A percentile compares a stretch with the other conserved stretches of the same genome.
These are phyloP conservation scores for Xiphorhynchus erythropygius DNA, from an alignment of 2,797 vertebrate species.

Conservation along the genomic window DNA sequence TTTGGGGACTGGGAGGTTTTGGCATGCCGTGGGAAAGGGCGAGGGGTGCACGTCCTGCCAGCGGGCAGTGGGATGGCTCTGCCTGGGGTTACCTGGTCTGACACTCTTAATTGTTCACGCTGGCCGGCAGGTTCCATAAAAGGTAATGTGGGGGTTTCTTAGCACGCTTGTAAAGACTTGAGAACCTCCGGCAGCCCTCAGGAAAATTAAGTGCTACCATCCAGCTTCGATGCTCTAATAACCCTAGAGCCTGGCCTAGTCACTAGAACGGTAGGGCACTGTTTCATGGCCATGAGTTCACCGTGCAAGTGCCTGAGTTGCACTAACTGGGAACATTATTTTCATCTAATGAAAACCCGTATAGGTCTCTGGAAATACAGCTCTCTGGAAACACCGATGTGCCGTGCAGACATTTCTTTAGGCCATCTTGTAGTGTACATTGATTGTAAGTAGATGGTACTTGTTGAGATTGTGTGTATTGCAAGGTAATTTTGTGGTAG, in stretches of 20 bases:
- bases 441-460: neutral
- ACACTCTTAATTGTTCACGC: neutral
- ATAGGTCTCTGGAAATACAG: neutral
- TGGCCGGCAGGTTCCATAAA: neutral
- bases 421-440: accelerated
- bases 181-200: neutral
- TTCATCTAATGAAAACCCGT: neutral
- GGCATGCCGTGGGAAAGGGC: neutral
- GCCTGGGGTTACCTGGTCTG: neutral
- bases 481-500: neutral
- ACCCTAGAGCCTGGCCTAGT: too few relatives aligned
- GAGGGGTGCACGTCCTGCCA: accelerated
- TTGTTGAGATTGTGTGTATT: neutral
- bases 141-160: neutral
- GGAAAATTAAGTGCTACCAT: neutral
- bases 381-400: accelerated
- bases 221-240: accelerated
- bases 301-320: neutral
- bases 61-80: neutral
- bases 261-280: neutral
- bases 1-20: accelerated
- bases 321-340: neutral
- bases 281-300: neutral
- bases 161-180: neutral
- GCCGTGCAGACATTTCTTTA: neutral